These are phyloP conservation scores for Acrobasis consociella DNA, from an alignment of 2,888 invertebrate species.

Conservation along the genomic window DNA sequence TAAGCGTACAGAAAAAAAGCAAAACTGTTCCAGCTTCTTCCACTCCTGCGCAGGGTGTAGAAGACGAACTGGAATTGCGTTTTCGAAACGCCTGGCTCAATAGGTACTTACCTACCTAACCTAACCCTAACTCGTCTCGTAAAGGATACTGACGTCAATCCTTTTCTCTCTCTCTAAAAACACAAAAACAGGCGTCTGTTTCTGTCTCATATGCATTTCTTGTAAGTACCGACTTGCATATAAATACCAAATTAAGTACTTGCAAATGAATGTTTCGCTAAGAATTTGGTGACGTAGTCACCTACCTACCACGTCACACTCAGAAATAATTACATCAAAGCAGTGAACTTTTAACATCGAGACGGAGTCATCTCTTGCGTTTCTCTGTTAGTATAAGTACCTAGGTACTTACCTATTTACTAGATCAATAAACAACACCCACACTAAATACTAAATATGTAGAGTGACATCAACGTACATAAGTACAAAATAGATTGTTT, in stretches of 20 bases:
- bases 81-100: too few species aligned
- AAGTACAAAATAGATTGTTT: too few species aligned
- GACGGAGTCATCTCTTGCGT: neutral
- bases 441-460: too few species aligned
- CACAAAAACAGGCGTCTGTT: neutral
- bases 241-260: neutral
- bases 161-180: too few species aligned
- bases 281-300: neutral
- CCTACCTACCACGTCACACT: neutral
- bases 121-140: too few species aligned
- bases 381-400: neutral
- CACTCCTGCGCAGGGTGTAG: too few species aligned
- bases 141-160: too few species aligned
- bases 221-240: neutral
- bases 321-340: neutral
- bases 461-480: neutral
- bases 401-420: neutral
- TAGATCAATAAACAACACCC: constrained; percentile 2
- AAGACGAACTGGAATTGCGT: too few species aligned
- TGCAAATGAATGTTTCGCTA: neutral
- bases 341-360: constrained; percentile 5
- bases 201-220: neutral
- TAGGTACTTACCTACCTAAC: too few species aligned
- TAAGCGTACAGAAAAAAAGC: too few species aligned
- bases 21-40: too few species aligned